A percentile compares a stretch with the other conserved stretches of the same genome.
phyloP scores from a whole-genome alignment of 2,888 invertebrate genomes.

The Podotricha telesiphe region DNA sequence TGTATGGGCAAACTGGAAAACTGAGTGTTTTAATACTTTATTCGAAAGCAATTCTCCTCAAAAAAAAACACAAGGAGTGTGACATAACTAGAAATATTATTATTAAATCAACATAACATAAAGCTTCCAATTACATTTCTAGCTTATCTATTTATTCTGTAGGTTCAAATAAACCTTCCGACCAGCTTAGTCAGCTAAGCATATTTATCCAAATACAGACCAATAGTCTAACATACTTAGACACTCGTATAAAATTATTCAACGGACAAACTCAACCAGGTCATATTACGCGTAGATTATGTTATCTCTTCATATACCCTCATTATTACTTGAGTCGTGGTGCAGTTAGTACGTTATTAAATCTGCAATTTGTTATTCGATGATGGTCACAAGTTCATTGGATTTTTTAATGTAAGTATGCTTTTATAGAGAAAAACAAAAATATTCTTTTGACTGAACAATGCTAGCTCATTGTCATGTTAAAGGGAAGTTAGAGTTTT shows the following conservation, averaged over 20 bases:
- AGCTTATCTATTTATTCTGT: too few relatives aligned
- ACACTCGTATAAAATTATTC: slow-evolving; percentile 1
- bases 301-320: slow-evolving; percentile 15
- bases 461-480: background rate
- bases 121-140: too few relatives aligned
- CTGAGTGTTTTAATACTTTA: too few relatives aligned
- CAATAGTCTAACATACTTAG: background rate
- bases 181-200: background rate
- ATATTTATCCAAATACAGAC: background rate
- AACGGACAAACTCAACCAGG: slow-evolving; percentile 1
- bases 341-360: background rate
- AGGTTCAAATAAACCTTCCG: too few relatives aligned
- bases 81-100: too few relatives aligned
- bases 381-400: slow-evolving; percentile 5
- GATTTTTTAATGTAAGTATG: slow-evolving; percentile 7
- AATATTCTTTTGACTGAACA: background rate
- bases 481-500: background rate
- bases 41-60: too few relatives aligned
- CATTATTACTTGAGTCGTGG: slow-evolving; percentile 9
- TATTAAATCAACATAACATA: too few relatives aligned
- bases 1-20: too few relatives aligned
- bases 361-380: background rate
- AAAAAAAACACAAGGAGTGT: too few relatives aligned
- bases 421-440: background rate
- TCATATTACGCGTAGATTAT: slow-evolving; percentile 4